A percentile compares a stretch with the other conserved stretches of the same genome.
Conservation (phyloP, 1,140 invertebrate genomes). For the Lepidotrigona ventralis region DNA sequence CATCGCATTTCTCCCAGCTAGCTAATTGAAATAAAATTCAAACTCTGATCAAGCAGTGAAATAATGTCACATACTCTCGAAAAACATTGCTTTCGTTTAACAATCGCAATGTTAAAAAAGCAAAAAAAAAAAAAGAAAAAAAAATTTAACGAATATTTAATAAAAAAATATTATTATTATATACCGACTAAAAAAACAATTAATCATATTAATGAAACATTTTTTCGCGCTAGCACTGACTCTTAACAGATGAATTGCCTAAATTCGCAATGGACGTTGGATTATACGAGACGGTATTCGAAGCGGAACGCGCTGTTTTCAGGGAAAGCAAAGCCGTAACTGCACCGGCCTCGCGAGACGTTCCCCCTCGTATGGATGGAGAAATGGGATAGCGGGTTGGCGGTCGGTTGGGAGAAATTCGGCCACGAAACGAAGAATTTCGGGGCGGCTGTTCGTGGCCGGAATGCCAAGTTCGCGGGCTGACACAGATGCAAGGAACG, state of each 20-base stretch:
- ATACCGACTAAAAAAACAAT: background rate
- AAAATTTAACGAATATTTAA: no score
- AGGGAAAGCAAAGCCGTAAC: background rate
- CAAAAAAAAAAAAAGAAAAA: background rate
- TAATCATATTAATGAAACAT: background rate
- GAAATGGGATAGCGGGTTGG: background rate
- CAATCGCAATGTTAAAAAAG: background rate
- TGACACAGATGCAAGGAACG: conserved; percentile 25
- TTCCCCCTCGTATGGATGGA: background rate
- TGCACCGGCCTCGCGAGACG: background rate
- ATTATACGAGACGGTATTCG: background rate
- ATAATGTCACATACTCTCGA: no score
- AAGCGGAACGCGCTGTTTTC: no score
- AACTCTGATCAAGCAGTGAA: background rate
- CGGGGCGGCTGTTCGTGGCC: conserved; percentile 11
- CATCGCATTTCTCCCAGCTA: background rate
- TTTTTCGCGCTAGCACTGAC: background rate
- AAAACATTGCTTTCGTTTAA: background rate
- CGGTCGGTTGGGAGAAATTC: conserved; percentile 11
- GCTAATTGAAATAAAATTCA: background rate
- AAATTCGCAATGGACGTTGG: background rate
- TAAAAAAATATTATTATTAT: no score
- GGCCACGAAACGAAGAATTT: conserved; percentile 37
- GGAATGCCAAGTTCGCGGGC: conserved; percentile 33
- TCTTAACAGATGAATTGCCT: background rate